Percentiles rank a stretch among this genome's conserved stretches.
These are phyloP conservation scores for Anneissia japonica DNA, from an alignment of 35 echinoderm and acorn worm genomes.

Conservation along the genomic window DNA sequence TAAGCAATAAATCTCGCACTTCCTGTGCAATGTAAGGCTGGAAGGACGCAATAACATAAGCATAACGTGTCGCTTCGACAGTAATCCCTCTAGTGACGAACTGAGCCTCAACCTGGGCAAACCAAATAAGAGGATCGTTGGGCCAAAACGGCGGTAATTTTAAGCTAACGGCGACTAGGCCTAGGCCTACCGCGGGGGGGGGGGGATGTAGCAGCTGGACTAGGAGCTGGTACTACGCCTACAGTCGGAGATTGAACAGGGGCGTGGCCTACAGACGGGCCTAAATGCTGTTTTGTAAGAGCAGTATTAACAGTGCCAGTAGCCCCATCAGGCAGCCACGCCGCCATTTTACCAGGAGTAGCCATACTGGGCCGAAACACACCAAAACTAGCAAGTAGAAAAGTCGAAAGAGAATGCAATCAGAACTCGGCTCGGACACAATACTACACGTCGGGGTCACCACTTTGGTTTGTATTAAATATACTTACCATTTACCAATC, in stretches of 20 bases:
- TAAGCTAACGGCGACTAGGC: not conserved
- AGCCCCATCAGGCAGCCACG: too few species aligned
- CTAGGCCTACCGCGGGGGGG: not conserved
- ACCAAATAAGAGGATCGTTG: slow-evolving; percentile 37
- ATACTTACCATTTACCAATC: too few species aligned
- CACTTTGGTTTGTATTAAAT: too few species aligned
- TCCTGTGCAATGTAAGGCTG: slow-evolving; percentile 44
- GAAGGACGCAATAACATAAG: slow-evolving; percentile 35
- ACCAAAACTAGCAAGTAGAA: too few species aligned
- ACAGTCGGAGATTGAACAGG: not conserved
- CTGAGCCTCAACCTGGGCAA: slow-evolving; percentile 53
- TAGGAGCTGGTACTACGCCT: not conserved
- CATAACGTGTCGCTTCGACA: slow-evolving; percentile 17
- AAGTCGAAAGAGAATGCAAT: too few species aligned
- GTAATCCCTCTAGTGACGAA: slow-evolving; percentile 33
- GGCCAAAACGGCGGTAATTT: slow-evolving; percentile 54
- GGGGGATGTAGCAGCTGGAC: not conserved
- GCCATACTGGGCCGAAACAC: too few species aligned
- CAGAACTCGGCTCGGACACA: too few species aligned
- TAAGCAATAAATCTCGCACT: slow-evolving; percentile 31
- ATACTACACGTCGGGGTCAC: too few species aligned
- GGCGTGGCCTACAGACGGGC: too few species aligned
- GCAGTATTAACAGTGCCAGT: too few species aligned
- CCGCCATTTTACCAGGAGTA: too few species aligned
- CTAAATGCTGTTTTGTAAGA: too few species aligned